Conservation (phyloP, 2,113 vertebrate genomes). For the Protomyctophum bolini region DNA sequence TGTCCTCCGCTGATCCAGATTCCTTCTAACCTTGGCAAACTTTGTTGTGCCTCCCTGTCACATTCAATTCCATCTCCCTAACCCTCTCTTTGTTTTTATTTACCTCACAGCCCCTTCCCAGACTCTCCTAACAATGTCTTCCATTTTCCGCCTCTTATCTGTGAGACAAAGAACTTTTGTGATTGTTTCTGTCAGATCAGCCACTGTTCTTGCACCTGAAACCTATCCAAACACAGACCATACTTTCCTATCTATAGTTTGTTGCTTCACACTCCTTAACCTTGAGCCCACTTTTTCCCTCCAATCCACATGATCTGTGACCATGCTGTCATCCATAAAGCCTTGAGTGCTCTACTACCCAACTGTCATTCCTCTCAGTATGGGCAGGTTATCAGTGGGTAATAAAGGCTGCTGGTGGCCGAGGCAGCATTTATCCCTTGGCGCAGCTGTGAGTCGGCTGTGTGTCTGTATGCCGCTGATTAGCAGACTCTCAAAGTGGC, state of each 20-base stretch:
- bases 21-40: conserved; percentile 51
- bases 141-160: conserved; percentile 48
- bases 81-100: conserved; percentile 48
- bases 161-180: conserved; percentile 27
- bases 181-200: conserved; percentile 20
- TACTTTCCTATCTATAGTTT: conserved; percentile 50
- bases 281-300: conserved; percentile 54
- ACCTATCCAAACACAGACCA: conserved; percentile 13
- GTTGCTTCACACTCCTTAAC: conserved; percentile 59
- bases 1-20: conserved; percentile 28
- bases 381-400: conserved; percentile 69
- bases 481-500: conserved; percentile 73
- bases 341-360: conserved; percentile 46
- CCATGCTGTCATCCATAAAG: conserved; percentile 69
- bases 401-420: conserved; percentile 66
- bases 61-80: conserved; percentile 43
- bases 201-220: conserved; percentile 10
- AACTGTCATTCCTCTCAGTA: conserved; percentile 51
- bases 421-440: conserved; percentile 66
- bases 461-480: conserved; percentile 75
- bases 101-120: not conserved
- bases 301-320: conserved; percentile 61
- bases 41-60: conserved; percentile 49
- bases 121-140: conserved; percentile 10
- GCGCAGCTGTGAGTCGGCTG: conserved; percentile 65